These are phyloP conservation scores for Australoheros facetus DNA, from an alignment of 2,797 vertebrate species.

Conservation along the genomic window DNA sequence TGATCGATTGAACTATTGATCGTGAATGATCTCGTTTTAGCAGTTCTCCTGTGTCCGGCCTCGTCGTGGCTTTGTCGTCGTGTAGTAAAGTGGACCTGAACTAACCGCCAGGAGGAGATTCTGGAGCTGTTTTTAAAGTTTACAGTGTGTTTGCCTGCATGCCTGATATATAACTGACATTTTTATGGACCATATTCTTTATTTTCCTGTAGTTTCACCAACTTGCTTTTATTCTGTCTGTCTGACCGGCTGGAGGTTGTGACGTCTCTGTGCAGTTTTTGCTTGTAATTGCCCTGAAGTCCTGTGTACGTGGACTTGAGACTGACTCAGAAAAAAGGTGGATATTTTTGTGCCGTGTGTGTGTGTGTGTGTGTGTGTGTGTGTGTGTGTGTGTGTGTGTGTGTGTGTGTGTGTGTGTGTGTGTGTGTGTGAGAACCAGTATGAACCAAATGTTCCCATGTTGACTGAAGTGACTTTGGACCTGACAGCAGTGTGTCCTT, in stretches of 20 bases:
- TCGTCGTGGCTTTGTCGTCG: slow-evolving; percentile 63
- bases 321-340: slow-evolving; percentile 16
- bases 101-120: slow-evolving; percentile 63
- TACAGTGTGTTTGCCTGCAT: slow-evolving; percentile 85
- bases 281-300: slow-evolving; percentile 10
- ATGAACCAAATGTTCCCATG: slow-evolving; percentile 26
- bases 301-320: slow-evolving; percentile 12
- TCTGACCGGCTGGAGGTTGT: slow-evolving; percentile 14
- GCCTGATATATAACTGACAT: slow-evolving; percentile 76
- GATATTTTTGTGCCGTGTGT: slow-evolving; percentile 55
- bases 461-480: slow-evolving; percentile 47
- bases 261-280: slow-evolving; percentile 27
- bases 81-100: slow-evolving; percentile 65
- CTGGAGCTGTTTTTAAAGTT: slow-evolving; percentile 73
- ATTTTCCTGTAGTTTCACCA: slow-evolving; percentile 18
- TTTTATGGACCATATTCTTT: slow-evolving; percentile 27
- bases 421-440: slow-evolving; percentile 9
- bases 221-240: slow-evolving; percentile 17
- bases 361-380: slow-evolving; percentile 26
- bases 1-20: slow-evolving; percentile 34
- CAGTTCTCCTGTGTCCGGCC: slow-evolving; percentile 46
- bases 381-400: neutral
- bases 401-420: slow-evolving; percentile 1
- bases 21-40: neutral
- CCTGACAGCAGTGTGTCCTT: slow-evolving; percentile 34